These are phyloP conservation scores for Charanyca ferruginea DNA, from an alignment of 2,888 invertebrate genomes.

Conservation along the genomic window DNA sequence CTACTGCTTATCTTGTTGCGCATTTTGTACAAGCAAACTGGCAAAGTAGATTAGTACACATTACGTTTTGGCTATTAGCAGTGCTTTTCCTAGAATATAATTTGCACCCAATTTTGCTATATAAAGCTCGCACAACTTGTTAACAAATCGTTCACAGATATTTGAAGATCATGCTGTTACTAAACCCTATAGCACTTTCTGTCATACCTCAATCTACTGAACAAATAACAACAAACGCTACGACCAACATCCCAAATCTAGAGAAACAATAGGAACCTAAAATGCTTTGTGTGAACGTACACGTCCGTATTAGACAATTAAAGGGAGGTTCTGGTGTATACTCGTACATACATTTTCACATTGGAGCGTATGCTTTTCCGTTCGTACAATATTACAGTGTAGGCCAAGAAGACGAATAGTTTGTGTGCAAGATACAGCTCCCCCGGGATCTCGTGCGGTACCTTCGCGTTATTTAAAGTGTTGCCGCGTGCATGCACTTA, in stretches of 20 bases:
- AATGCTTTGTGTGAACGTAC: constrained; percentile 53
- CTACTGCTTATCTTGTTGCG: constrained; percentile 39
- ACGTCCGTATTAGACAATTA: constrained; percentile 48
- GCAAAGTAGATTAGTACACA: constrained; percentile 29
- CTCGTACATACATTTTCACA: constrained; percentile 32
- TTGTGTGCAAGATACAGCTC: constrained; percentile 66
- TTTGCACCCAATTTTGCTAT: not conserved
- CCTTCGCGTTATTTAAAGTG: constrained; percentile 60
- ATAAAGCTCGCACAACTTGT: not conserved
- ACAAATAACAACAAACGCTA: constrained; percentile 17
- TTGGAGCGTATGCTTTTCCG: constrained; percentile 48
- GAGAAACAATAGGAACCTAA: constrained; percentile 48
- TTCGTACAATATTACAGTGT: constrained; percentile 60
- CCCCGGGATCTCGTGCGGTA: constrained; percentile 57
- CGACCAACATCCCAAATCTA: constrained; percentile 29
- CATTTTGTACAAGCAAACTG: constrained; percentile 45
- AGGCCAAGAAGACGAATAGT: constrained; percentile 61
- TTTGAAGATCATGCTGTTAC: not conserved
- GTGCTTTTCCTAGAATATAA: constrained; percentile 1
- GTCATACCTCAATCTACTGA: not conserved
- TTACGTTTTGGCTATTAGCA: constrained; percentile 25
- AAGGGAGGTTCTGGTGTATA: constrained; percentile 35
- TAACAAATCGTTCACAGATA: constrained; percentile 4
- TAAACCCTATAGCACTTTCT: not conserved
- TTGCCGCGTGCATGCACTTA: constrained; percentile 35